These are phyloP conservation scores for Lysandra bellargus DNA, from an alignment of 2,888 invertebrate species.

Conservation along the genomic window DNA sequence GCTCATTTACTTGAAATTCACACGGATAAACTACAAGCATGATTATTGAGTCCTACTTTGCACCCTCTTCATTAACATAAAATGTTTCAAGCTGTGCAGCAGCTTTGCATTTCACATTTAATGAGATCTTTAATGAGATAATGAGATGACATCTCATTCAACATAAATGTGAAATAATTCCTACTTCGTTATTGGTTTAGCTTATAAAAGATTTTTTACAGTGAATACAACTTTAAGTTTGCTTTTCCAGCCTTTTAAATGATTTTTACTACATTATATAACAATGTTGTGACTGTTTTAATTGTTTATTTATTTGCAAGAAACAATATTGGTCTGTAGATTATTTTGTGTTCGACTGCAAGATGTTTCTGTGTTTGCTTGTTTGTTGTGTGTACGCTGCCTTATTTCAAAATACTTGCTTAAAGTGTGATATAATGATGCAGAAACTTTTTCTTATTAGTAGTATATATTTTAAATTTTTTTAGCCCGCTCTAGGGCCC, in stretches of 20 bases:
- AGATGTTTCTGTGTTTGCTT: no score
- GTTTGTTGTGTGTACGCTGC: no score
- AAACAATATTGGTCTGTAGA: no score
- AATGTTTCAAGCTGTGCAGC: not conserved
- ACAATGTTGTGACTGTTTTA: no score
- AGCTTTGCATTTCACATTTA: not conserved
- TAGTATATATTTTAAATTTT: no score
- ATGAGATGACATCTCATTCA: conserved; percentile 1
- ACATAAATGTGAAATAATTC: not conserved
- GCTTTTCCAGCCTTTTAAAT: not conserved
- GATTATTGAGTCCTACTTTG: not conserved
- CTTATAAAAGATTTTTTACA: not conserved
- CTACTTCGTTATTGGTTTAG: not conserved
- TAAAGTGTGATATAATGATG: no score
- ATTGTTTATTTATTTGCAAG: no score
- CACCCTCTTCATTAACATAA: not conserved
- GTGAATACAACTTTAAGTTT: not conserved
- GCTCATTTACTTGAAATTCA: not conserved
- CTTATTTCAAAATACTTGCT: no score
- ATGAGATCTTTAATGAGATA: not conserved
- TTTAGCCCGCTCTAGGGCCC: no score
- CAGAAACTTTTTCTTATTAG: no score
- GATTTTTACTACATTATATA: not conserved
- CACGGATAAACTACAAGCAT: not conserved
- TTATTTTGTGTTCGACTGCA: no score